Evolutionary conservation across 2,888 invertebrate genomes (phyloP).

Genomic region (Ctenicera cuprea): DNA sequence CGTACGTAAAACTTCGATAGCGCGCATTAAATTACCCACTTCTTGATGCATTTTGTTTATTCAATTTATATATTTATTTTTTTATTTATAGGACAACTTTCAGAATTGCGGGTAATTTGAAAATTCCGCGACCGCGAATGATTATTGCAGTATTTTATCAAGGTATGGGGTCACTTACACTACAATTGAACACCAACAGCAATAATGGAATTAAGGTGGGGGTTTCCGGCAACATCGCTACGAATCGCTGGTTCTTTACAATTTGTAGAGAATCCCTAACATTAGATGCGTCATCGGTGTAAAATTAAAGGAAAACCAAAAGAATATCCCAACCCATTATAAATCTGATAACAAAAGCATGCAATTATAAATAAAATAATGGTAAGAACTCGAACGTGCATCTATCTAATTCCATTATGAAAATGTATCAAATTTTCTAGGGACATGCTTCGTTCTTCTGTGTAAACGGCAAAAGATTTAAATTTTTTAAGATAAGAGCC

Average conservation of each 20-base stretch:
- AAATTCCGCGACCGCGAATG: conserved; percentile 1
- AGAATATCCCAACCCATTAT: background rate
- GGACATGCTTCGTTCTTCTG: too few relatives aligned
- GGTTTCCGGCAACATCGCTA: conserved; percentile 50
- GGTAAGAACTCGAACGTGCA: too few relatives aligned
- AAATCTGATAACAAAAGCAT: too few relatives aligned
- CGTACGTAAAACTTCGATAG: conserved; percentile 28
- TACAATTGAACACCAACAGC: conserved; percentile 34
- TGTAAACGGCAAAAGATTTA: too few relatives aligned
- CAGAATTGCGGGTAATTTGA: conserved; percentile 1
- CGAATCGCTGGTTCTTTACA: conserved; percentile 42
- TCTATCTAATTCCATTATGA: too few relatives aligned
- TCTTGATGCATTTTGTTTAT: conserved; percentile 26
- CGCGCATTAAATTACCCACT: conserved; percentile 36
- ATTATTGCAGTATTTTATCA: conserved; percentile 14
- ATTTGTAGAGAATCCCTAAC: conserved; percentile 31
- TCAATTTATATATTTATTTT: background rate
- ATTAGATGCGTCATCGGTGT: background rate
- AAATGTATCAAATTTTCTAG: too few relatives aligned
- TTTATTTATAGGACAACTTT: background rate
- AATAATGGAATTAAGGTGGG: conserved; percentile 42
- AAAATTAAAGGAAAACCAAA: background rate
- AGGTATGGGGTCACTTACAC: conserved; percentile 45
- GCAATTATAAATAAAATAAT: too few relatives aligned
- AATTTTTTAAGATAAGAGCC: too few relatives aligned